A percentile compares a stretch with the other conserved stretches of the same genome.
These are phyloP conservation scores for Nematopogon swammerdamellus DNA, from an alignment of 2,888 invertebrate species.

Conservation along the genomic window DNA sequence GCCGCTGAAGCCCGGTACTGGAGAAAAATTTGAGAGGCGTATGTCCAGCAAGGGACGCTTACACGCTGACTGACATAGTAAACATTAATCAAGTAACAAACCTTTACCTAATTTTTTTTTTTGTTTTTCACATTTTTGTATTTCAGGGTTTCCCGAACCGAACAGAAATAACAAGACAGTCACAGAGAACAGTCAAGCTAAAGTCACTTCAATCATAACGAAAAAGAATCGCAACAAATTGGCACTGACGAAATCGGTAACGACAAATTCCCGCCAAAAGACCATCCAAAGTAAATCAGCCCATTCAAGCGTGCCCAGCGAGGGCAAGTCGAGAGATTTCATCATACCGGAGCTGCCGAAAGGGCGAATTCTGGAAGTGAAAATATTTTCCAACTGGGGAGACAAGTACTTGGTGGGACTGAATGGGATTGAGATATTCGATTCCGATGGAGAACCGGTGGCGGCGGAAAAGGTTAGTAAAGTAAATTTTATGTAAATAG, in stretches of 20 bases:
- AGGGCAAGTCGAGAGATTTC: constrained; percentile 47
- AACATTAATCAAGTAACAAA: too few relatives aligned
- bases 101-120: too few relatives aligned
- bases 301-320: constrained; percentile 17
- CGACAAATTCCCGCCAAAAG: constrained; percentile 9
- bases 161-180: constrained; percentile 16
- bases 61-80: too few relatives aligned
- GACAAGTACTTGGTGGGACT: constrained; percentile 75
- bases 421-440: constrained; percentile 76
- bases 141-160: neutral
- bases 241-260: constrained; percentile 22
- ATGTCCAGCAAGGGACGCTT: too few relatives aligned
- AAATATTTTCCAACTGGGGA: constrained; percentile 75
- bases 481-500: too few relatives aligned
- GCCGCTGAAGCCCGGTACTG: too few relatives aligned
- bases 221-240: constrained; percentile 18
- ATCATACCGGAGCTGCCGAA: constrained; percentile 73
- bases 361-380: constrained; percentile 63
- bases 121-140: neutral
- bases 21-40: too few relatives aligned
- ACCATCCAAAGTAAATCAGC: too few relatives aligned
- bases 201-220: constrained; percentile 14
- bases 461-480: constrained; percentile 58
- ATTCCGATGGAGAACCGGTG: constrained; percentile 56
- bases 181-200: constrained; percentile 11